Evolutionary conservation across 2,888 invertebrate genomes (phyloP), one percentile per base, ranked within the genome.

Genomic region (Disparrhopalites patrizii): DNA sequence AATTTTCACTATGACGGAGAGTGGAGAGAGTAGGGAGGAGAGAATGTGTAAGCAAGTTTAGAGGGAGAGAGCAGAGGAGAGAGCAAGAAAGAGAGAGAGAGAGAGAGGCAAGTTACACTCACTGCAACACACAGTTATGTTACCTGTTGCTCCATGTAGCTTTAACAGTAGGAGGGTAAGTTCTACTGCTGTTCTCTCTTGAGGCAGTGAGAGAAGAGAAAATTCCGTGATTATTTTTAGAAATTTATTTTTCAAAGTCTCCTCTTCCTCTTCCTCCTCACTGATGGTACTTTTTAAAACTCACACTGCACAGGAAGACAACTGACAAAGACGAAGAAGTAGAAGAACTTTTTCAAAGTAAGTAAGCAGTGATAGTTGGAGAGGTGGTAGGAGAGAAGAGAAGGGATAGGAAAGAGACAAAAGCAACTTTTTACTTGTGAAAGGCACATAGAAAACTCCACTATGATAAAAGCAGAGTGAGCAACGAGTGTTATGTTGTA

Each of bases 161-260:
- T 51, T 7, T 36, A 27, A 18, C 8, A 31, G 27, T 36, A 20
- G 47, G 25, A 20, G 3, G 47, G 15, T 47, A 20, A n/a, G n/a
- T n/a, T n/a, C n/a, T n/a, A n/a, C n/a, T n/a, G n/a, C n/a, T n/a
- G n/a, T n/a, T n/a, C n/a, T n/a, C n/a, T n/a, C n/a, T n/a, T n/a
- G n/a, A n/a, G n/a, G n/a, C n/a, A n/a, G n/a, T 20, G 36, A 13
- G 56, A 57, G 43, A 58, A 57, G 65, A 65, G 65, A 65, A 65
- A 65, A 65, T 60, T 57, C 60, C 60, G 54, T n/a, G 55, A 61
- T 51, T 65, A 65, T 65, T 65, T 65, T 65, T 65, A 65, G 55
- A 56, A 52, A n/a, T n/a, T 60, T 54, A 38, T 57, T 58, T 28
- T 47, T 52, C 25, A n/a, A n/a, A 60, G 60, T 57, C 60, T 61